Conservation (phyloP, 2,888 invertebrate genomes). For the Platerodrilus igneus region DNA sequence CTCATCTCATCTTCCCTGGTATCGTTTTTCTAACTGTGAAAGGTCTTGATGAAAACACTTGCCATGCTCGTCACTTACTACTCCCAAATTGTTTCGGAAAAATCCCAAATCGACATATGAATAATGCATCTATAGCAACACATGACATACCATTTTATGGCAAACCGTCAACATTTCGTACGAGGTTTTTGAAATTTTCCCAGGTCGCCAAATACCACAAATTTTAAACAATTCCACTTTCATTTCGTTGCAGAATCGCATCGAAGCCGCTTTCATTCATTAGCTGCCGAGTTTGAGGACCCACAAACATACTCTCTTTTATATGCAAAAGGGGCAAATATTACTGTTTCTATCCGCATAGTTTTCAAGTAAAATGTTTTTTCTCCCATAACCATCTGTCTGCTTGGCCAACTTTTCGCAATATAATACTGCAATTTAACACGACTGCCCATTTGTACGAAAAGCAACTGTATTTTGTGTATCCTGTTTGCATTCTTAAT, state of each 20-base stretch:
- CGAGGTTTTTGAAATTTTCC: constrained; percentile 19
- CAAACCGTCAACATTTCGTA: constrained; percentile 17
- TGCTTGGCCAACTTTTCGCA: background rate
- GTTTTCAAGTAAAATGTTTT: constrained; percentile 3
- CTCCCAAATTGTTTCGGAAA: constrained; percentile 37
- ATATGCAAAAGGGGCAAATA: constrained; percentile 10
- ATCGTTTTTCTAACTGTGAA: constrained; percentile 36
- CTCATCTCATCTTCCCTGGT: constrained; percentile 37
- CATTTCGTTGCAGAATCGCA: constrained; percentile 10
- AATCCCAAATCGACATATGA: constrained; percentile 32
- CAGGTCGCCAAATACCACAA: constrained; percentile 14
- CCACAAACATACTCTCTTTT: constrained; percentile 20
- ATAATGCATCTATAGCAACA: constrained; percentile 35
- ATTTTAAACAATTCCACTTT: constrained; percentile 15
- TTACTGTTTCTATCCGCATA: too few relatives aligned
- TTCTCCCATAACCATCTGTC: background rate
- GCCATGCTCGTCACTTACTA: constrained; percentile 36
- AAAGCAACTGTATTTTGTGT: too few relatives aligned
- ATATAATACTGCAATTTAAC: background rate
- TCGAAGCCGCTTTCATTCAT: constrained; percentile 17
- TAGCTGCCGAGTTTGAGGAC: constrained; percentile 18
- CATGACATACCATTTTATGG: constrained; percentile 27
- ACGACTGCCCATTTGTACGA: background rate
- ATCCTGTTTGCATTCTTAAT: too few relatives aligned
- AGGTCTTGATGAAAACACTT: constrained; percentile 41